phyloP scores from a whole-genome alignment of 2,113 vertebrate species.

The Lampris megalopsis region DNA sequence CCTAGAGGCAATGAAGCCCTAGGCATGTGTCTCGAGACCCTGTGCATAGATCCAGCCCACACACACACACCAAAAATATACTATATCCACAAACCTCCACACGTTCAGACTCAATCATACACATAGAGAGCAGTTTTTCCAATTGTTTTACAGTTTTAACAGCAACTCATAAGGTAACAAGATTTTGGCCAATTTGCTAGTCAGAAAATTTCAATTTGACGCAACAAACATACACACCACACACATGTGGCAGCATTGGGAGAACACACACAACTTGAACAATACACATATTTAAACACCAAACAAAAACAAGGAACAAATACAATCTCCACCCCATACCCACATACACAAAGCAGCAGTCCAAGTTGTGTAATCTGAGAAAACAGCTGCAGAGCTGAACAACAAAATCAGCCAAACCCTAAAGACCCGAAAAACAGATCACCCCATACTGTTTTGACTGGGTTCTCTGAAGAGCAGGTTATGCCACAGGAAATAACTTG shows the following conservation, averaged over 20 bases:
- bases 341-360: constrained; percentile 1
- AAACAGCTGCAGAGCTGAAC: constrained; percentile 22
- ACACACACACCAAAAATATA: constrained; percentile 1
- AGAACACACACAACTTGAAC: constrained; percentile 13
- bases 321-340: background rate
- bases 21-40: no score
- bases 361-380: constrained; percentile 20
- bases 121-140: constrained; percentile 30
- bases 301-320: constrained; percentile 2
- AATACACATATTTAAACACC: constrained; percentile 15
- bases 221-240: constrained; percentile 35
- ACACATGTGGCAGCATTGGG: background rate
- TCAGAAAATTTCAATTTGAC: constrained; percentile 58
- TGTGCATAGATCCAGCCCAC: background rate
- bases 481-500: no score
- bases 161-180: constrained; percentile 53
- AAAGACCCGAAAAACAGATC: background rate
- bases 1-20: no score
- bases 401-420: constrained; percentile 5
- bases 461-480: no score
- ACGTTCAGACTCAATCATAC: constrained; percentile 6
- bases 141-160: constrained; percentile 41
- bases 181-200: constrained; percentile 44
- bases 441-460: no score
- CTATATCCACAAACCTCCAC: constrained; percentile 15